Percentiles rank a stretch among this genome's conserved stretches.
Evolutionary conservation across 2,888 invertebrate genomes (phyloP).

Genomic region (Coenonympha arcania): DNA sequence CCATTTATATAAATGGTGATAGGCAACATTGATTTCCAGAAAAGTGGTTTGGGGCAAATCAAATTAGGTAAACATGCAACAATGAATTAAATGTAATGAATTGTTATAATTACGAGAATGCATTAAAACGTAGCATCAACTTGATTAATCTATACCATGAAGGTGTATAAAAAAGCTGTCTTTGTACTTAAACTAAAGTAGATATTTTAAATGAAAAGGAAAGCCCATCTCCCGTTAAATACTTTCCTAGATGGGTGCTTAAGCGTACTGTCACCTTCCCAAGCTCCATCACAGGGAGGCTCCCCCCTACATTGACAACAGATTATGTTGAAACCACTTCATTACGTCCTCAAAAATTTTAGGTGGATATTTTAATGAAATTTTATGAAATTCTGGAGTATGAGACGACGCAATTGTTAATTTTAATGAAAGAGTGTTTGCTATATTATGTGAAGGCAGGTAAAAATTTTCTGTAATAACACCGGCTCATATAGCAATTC

Average conservation of each 20-base stretch:
- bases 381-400: slow-evolving; percentile 11
- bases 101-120: too few relatives aligned
- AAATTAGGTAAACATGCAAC: too few relatives aligned
- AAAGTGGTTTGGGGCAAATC: too few relatives aligned
- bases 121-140: too few relatives aligned
- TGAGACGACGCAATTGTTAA: slow-evolving; percentile 12
- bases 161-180: too few relatives aligned
- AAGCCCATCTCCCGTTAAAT: background rate
- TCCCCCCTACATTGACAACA: slow-evolving; percentile 48
- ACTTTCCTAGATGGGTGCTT: slow-evolving; percentile 1
- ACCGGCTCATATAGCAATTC: too few relatives aligned
- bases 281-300: background rate
- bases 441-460: background rate
- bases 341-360: slow-evolving; percentile 43
- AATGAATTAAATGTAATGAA: too few relatives aligned
- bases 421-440: slow-evolving; percentile 11
- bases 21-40: too few relatives aligned
- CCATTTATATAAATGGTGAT: too few relatives aligned
- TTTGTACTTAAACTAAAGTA: too few relatives aligned
- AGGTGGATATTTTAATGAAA: slow-evolving; percentile 20
- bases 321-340: slow-evolving; percentile 55
- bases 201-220: background rate
- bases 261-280: slow-evolving; percentile 6
- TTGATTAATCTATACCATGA: too few relatives aligned
- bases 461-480: background rate